Evolutionary conservation across 2,797 vertebrate species (phyloP), one percentile per base, ranked within the genome.

Genomic region (Antennarius maculatus): DNA sequence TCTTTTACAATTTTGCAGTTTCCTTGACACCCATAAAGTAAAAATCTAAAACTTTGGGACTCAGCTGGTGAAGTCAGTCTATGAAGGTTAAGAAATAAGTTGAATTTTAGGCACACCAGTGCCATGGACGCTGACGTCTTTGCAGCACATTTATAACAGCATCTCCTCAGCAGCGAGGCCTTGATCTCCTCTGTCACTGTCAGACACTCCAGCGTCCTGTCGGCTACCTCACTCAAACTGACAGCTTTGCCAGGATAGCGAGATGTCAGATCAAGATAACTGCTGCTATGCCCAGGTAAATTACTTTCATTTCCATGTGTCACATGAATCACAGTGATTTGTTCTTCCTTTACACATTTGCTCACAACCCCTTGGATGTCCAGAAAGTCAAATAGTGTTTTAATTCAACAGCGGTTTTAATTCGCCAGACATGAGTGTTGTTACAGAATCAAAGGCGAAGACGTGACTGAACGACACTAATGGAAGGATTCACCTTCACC

Each of bases 401-500:
- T 45, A 54, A 34, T 45, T 54, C 8, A 56, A 61, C n/a, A 16
- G 45, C 1, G 1, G 10, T 47, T 41, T 76, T 53, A 31, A 71
- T 69, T 29, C 16, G 4, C 39, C 9, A 27, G 15, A 70, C 51
- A 55, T 4, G 17, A 31, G 16, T 27, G 5, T 18, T 17, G 8
- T 51, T 8, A 50, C 46, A 55, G 42, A 69, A 49, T 18, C 28
- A 13, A 55, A 7, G 7, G 12, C 46, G 39, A 48, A 48, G 10
- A 16, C 17, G 29, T 3, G 3, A 4, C 37, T 27, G 23, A 8
- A 31, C 27, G 1, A 3, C 37, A 15, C 6, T n/a, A n/a, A 71
- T 8, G 43, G 2, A 3, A 6, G 49, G 14, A 45, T 63, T 74
- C 54, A 54, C 63, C 63, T 61, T 70, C 17, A 53, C 28, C n/a